A percentile compares a stretch with the other conserved stretches of the same genome.
Conservation (phyloP, 1,140 invertebrate genomes). For the Panagrolaimus sp. region DNA sequence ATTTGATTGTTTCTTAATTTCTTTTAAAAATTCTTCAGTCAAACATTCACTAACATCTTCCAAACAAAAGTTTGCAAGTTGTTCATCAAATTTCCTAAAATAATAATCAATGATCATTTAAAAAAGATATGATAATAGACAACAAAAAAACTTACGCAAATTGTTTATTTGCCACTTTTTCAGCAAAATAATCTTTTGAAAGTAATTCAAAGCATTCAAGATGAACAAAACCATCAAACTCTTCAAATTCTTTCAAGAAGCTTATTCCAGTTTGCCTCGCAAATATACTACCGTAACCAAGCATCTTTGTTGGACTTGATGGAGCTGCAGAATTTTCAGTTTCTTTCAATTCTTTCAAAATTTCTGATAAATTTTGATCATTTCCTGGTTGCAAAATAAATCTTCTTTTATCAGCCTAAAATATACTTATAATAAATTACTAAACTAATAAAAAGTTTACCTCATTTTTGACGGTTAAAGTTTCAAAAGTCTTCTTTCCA, state of each 20-base stretch:
- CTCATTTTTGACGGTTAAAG: constrained; percentile 46
- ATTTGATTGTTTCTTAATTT: constrained; percentile 29
- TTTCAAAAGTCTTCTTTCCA: constrained; percentile 54
- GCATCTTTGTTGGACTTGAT: neutral
- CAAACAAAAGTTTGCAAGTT: constrained; percentile 32
- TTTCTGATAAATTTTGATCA: constrained; percentile 37
- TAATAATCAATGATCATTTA: neutral
- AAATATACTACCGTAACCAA: constrained; percentile 34
- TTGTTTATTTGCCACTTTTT: neutral
- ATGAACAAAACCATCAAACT: constrained; percentile 42
- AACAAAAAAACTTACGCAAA: constrained; percentile 13
- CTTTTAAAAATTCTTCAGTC: constrained; percentile 36
- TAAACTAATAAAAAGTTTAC: neutral
- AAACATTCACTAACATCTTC: constrained; percentile 40
- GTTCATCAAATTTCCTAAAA: constrained; percentile 38
- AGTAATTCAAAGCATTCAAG: constrained; percentile 43
- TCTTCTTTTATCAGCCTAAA: constrained; percentile 1
- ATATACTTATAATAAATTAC: neutral
- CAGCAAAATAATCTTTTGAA: constrained; percentile 24
- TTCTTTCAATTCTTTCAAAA: constrained; percentile 37
- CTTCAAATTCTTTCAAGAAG: constrained; percentile 37
- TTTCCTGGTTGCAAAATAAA: constrained; percentile 10
- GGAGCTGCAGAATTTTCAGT: constrained; percentile 4
- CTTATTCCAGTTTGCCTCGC: constrained; percentile 27
- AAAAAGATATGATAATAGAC: neutral